Base-by-base conservation (phyloP, 2,797 vertebrate species). In the Setipinna tenuifilis region DNA sequence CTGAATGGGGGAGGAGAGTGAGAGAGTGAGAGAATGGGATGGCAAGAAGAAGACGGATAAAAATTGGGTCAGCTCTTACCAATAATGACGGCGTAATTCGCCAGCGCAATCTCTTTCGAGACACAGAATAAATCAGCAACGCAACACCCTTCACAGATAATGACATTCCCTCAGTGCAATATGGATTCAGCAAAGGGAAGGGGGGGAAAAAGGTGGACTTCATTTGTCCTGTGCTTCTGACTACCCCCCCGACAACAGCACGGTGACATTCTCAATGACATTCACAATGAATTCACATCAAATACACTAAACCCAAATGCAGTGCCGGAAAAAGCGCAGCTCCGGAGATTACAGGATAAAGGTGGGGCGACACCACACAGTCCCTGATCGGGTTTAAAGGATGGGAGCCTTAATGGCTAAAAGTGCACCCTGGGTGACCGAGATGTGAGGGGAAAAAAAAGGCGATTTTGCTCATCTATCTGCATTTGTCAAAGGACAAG, bases 51-150 rank as follows among this genome's bases (percentile, higher is more conserved):
- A 65, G 65, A 44, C 78, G 84, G 59, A 23, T 84, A 35, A 21
- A 84, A 90, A 93, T 86, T 93, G 91, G 93, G 94, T 94, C 93
- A 94, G 86, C 92, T 91, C 85, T 89, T 88, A 93, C 89, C 88
- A 86, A 88, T 92, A 90, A 93, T 90, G 89, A 91, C 44, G 89
- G 90, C 80, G 85, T 92, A 93, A 93, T 89, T 89, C 87, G 88
- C 83, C 88, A 82, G 90, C 88, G 88, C 88, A 85, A 88, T 91
- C 90, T 89, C 86, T 86, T 87, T 90, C 86, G 85, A 83, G 19
- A 87, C 87, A 46, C 58, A 14, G 81, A 91, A 92, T 92, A 91
- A 93, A 93, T 93, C 91, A 92, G 25, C 88, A 87, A 91, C 85
- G 89, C 89, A 91, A 88, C 90, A 92, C 82, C 89, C 90, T 91